phyloP scores from a whole-genome alignment of 2,888 invertebrate genomes.

The Dryomyza anilis region DNA sequence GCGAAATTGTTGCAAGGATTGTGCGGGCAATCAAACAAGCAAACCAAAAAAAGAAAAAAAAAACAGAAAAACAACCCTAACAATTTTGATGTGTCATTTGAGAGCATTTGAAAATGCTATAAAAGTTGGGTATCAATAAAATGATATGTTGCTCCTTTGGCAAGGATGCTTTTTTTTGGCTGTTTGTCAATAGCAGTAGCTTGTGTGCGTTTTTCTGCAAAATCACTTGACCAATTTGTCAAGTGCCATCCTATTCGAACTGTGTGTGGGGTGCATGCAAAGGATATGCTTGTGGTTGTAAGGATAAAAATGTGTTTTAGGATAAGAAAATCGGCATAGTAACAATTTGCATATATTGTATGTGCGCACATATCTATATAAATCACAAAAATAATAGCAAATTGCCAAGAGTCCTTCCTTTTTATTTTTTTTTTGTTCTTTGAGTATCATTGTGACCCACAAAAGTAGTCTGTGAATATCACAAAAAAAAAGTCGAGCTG shows the following conservation, averaged over 20 bases:
- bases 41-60: neutral
- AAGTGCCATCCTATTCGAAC: slow-evolving; percentile 39
- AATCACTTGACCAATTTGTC: slow-evolving; percentile 61
- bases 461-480: neutral
- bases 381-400: slow-evolving; percentile 11
- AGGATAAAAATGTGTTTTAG: neutral
- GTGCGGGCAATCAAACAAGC: neutral
- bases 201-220: slow-evolving; percentile 43
- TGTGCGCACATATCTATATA: slow-evolving; percentile 3
- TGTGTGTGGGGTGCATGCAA: no score
- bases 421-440: neutral
- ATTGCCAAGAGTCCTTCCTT: slow-evolving; percentile 12
- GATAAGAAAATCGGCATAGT: neutral
- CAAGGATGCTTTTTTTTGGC: no score
- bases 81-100: slow-evolving; percentile 24
- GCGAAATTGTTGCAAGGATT: slow-evolving; percentile 15
- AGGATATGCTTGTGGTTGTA: neutral
- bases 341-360: slow-evolving; percentile 24
- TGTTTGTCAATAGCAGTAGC: slow-evolving; percentile 34
- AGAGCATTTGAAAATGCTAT: slow-evolving; percentile 6
- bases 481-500: neutral
- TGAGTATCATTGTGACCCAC: neutral
- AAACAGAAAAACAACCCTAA: slow-evolving; percentile 2
- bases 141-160: no score
- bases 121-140: no score